Base-by-base conservation (phyloP, 2,888 invertebrate genomes). In the Pyrrhia umbra region DNA sequence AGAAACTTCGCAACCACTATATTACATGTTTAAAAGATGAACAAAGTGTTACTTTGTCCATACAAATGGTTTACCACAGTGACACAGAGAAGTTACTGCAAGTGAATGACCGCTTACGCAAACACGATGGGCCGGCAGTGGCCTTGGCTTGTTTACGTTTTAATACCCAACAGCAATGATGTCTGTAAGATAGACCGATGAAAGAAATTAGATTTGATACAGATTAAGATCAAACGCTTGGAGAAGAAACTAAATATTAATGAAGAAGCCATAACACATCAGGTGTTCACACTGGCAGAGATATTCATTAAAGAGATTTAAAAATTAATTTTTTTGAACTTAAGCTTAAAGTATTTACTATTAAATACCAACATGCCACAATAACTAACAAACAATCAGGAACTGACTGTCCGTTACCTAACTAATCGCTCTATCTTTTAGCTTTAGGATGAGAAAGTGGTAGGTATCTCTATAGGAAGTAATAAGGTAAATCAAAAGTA, bases 51-150 rank as follows among this genome's bases (percentile, higher is more conserved):
- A 39, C 55, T 37, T 47, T 52, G 58, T 54, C 62, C 67, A 78
- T 78, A 63, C 58, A 63, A 78, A 77, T 77, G n/a, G 57, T 57
- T 54, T 42, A 50, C 55, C 71, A 58, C 46, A 61, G 63, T 75
- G 75, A 68, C 78, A 77, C 60, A 69, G 67, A 69, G 51, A 59
- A 43, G 54, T 62, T 23, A 62, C 58, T 43, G 8, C 42, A 51
- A 72, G 82, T 79, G 72, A 83, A 80, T 78, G 82, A 83, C 80
- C 83, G 77, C 52, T 79, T 80, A 71, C 80, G 79, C 73, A 79
- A 79, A 66, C 52, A 25, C 56, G 45, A 55, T 51, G 63, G 64
- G 49, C 49, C 52, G 65, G 64, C 56, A 43, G 40, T 73, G 77
- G 74, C 83, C 82, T 83, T 83, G 82, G 70, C 68, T 80, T 52